Percentiles rank a stretch among this genome's conserved stretches.
Conservation (phyloP, 1,140 invertebrate genomes). For the Drosophila ficusphila region DNA sequence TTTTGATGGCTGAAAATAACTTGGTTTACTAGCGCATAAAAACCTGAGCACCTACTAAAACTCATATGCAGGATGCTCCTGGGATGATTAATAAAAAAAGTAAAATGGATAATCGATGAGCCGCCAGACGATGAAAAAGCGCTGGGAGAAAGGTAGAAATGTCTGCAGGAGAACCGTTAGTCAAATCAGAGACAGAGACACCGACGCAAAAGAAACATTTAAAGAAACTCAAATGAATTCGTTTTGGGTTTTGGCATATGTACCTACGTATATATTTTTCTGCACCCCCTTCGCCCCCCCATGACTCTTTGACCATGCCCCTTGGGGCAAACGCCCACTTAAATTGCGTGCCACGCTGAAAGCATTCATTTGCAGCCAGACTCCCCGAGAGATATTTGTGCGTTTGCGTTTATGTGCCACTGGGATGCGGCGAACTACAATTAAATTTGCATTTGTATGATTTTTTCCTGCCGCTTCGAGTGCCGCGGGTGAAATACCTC, state of each 20-base stretch:
- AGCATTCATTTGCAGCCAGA: slow-evolving; percentile 69
- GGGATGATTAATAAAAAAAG: neutral
- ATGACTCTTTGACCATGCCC: slow-evolving; percentile 30
- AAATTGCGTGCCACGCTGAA: slow-evolving; percentile 83
- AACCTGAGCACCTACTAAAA: slow-evolving; percentile 5
- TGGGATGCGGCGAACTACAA: slow-evolving; percentile 73
- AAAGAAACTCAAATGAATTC: slow-evolving; percentile 80
- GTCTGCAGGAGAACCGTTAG: slow-evolving; percentile 57
- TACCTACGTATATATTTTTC: slow-evolving; percentile 24
- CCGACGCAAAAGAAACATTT: slow-evolving; percentile 51
- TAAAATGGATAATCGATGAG: neutral
- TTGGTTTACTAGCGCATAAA: neutral
- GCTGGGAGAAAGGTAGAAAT: slow-evolving; percentile 26
- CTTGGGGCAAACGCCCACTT: slow-evolving; percentile 78
- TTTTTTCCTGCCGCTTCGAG: slow-evolving; percentile 33
- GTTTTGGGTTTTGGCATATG: slow-evolving; percentile 19
- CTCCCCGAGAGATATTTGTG: slow-evolving; percentile 39
- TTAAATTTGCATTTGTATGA: slow-evolving; percentile 84
- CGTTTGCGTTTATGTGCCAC: slow-evolving; percentile 55
- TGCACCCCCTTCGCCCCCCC: too few species aligned
- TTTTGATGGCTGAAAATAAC: neutral
- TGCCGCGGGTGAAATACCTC: slow-evolving; percentile 80
- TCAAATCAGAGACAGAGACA: slow-evolving; percentile 26
- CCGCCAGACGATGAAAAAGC: slow-evolving; percentile 35
- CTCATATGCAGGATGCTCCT: neutral